Evolutionary conservation across 2,797 vertebrate genomes (phyloP), one percentile per base, ranked within the genome.

Genomic region (Oreonectes daqikongensis): DNA sequence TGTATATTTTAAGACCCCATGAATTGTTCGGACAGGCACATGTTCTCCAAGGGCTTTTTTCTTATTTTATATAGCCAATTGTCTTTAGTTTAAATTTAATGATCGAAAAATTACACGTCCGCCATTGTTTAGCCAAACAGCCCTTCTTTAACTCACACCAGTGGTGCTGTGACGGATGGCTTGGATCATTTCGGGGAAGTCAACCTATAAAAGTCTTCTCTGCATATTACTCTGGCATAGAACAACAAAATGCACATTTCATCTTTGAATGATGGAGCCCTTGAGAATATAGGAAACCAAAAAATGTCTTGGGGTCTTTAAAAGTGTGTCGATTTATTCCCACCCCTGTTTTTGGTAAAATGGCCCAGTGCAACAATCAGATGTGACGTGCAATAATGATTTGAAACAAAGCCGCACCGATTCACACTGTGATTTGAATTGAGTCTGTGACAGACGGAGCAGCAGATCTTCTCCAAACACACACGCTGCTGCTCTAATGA

Each of bases 381-480:
- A 89, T 87, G 84, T 68, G 85, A 90, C 86, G 87, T 84, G 88
- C 90, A 93, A 91, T 90, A 90, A 91, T 82, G 83, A 87, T 76
- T 82, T 76, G 67, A 84, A 73, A 66, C 63, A 79, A 80, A 87
- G 88, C 38, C 78, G 79, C 82, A 83, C 90, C 89, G 89, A 89
- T 87, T 85, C 87, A 85, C 90, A 93, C 92, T 93, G 92, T 93
- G 92, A 93, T 88, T 90, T 88, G 71, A 92, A 86, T 86, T 79
- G 79, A 82, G 78, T 82, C 57, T 30, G 71, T 72, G 40, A 75
- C 81, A 64, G 69, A 82, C 73, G 65, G 24, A 11, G 64, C 64
- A 75, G 73, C 75, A 68, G 42, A 44, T 26, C 77, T 42, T 46
- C 32, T 70, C 11, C 15, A 79, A 68, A 71, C 30, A 46, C 59